phyloP scores from a whole-genome alignment of 2,113 vertebrate species.

The Nyctibius bracteatus region DNA sequence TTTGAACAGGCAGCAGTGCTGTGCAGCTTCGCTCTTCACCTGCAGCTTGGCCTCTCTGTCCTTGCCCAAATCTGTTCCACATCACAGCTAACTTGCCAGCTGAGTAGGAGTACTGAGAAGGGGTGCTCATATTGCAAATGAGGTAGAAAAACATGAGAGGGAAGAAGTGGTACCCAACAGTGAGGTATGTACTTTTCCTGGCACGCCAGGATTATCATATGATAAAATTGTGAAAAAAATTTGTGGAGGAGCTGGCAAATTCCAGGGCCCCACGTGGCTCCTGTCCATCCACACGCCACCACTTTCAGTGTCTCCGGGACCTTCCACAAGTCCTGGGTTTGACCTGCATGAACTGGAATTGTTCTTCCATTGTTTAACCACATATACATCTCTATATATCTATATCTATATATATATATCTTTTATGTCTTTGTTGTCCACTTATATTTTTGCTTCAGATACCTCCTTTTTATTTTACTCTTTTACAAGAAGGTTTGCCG shows the following conservation, averaged over 20 bases:
- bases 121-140: neutral
- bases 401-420: neutral
- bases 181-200: neutral
- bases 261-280: neutral
- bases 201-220: neutral
- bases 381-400: neutral
- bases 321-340: neutral
- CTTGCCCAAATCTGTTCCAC: neutral
- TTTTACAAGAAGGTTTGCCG: neutral
- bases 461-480: neutral
- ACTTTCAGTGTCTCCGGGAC: neutral
- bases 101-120: neutral
- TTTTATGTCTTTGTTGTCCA: neutral
- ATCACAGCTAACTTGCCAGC: neutral
- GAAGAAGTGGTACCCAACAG: neutral
- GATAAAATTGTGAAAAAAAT: neutral
- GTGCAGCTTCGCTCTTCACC: accelerated
- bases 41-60: neutral
- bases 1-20: neutral
- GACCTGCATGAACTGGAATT: neutral
- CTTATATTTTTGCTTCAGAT: neutral
- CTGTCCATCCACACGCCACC: neutral
- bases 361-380: neutral
- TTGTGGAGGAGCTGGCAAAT: neutral
- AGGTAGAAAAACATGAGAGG: neutral